Percentiles rank a stretch among this genome's conserved stretches.
phyloP scores from a whole-genome alignment of 23 tunicate species.

The Botrylloides violaceus region DNA sequence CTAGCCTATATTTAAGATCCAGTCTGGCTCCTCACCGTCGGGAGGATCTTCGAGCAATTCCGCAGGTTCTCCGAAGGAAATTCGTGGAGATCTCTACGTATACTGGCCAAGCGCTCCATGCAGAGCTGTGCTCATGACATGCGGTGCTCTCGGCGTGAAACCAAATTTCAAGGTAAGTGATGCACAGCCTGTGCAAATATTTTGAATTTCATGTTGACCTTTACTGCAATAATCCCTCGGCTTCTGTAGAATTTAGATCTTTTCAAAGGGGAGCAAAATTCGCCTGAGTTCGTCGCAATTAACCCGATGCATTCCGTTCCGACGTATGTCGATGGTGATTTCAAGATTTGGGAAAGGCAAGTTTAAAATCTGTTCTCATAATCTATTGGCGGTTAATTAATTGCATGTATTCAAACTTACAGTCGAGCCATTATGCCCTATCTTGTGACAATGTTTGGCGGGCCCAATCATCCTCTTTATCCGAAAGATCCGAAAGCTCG shows the following conservation, averaged over 20 bases:
- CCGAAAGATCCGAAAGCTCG: conserved; percentile 20
- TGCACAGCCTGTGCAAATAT: neutral
- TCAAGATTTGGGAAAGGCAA: conserved; percentile 22
- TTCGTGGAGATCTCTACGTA: conserved; percentile 19
- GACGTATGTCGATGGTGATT: conserved; percentile 24
- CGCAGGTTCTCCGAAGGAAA: neutral
- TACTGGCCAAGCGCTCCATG: conserved; percentile 22
- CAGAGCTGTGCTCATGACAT: conserved; percentile 15
- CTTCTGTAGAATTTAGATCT: conserved; percentile 3
- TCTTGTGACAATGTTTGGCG: conserved; percentile 18
- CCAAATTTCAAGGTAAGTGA: conserved; percentile 15
- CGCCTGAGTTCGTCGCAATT: conserved; percentile 12
- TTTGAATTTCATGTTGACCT: neutral
- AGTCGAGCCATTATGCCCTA: conserved; percentile 24
- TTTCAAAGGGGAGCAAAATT: conserved; percentile 11
- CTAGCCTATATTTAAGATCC: neutral
- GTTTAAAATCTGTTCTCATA: neutral
- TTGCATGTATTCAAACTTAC: neutral
- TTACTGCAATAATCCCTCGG: neutral
- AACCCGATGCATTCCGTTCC: conserved; percentile 20
- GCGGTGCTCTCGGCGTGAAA: conserved; percentile 13
- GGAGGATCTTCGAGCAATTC: neutral
- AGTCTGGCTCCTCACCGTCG: neutral
- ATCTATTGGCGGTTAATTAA: neutral
- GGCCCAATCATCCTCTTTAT: conserved; percentile 16